Evolutionary conservation across 1,140 invertebrate genomes (phyloP).

Genomic region (Brevipalpus yothersi): DNA sequence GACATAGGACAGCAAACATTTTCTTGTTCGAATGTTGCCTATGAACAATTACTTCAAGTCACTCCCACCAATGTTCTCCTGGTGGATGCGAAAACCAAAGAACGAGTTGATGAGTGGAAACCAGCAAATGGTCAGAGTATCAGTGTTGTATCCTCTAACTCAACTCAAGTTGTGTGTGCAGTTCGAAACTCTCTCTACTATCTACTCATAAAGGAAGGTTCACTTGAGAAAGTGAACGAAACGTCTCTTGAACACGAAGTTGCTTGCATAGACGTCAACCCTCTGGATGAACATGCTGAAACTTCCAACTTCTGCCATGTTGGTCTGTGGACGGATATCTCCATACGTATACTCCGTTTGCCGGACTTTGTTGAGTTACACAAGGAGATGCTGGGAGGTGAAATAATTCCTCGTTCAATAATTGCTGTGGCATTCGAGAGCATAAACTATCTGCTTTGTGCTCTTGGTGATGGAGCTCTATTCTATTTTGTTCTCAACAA

Average conservation of each 20-base stretch:
- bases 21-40: slow-evolving; percentile 61
- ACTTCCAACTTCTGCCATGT: slow-evolving; percentile 47
- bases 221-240: slow-evolving; percentile 21
- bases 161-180: slow-evolving; percentile 56
- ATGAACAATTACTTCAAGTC: slow-evolving; percentile 34
- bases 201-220: slow-evolving; percentile 42
- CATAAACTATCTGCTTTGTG: slow-evolving; percentile 58
- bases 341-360: slow-evolving; percentile 27
- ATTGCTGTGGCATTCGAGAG: slow-evolving; percentile 81
- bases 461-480: slow-evolving; percentile 88
- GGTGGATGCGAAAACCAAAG: slow-evolving; percentile 36
- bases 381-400: slow-evolving; percentile 65
- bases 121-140: slow-evolving; percentile 46
- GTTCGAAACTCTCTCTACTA: slow-evolving; percentile 70
- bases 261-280: slow-evolving; percentile 81
- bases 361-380: slow-evolving; percentile 16
- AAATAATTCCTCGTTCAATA: slow-evolving; percentile 86
- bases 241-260: slow-evolving; percentile 63
- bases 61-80: slow-evolving; percentile 44
- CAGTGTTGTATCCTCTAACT: slow-evolving; percentile 65
- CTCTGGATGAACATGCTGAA: slow-evolving; percentile 31
- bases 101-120: slow-evolving; percentile 46
- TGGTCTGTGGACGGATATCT: slow-evolving; percentile 93
- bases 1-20: slow-evolving; percentile 74
- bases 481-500: slow-evolving; percentile 75